phyloP scores from a whole-genome alignment of 2,888 invertebrate species.

The Coremacera marginata region DNA sequence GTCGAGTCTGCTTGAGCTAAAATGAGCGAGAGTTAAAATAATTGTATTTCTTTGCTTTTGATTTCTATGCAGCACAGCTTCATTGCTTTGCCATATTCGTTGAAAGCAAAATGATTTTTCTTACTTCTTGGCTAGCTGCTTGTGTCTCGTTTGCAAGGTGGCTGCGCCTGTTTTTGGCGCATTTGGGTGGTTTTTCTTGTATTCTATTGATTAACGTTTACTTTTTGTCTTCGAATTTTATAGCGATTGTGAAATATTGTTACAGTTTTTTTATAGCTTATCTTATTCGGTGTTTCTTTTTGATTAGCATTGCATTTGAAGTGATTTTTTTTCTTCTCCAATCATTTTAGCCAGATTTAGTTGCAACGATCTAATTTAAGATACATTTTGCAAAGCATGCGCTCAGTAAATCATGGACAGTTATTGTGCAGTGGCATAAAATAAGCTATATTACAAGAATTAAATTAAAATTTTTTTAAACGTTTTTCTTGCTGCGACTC shows the following conservation, averaged over 20 bases:
- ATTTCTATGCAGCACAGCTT: background rate
- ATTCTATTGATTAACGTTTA: background rate
- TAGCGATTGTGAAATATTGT: conserved; percentile 54
- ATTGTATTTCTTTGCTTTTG: conserved; percentile 26
- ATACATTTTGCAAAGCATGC: no score
- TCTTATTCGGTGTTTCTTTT: background rate
- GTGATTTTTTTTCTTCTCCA: background rate
- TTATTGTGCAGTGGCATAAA: no score
- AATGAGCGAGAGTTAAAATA: no score
- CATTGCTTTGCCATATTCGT: background rate
- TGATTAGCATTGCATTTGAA: conserved; percentile 21
- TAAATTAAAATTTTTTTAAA: no score
- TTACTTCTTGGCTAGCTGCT: background rate
- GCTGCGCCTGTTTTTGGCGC: conserved; percentile 20
- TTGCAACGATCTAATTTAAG: no score
- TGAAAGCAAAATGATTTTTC: background rate
- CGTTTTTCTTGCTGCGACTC: no score
- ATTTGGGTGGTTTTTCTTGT: conserved; percentile 7
- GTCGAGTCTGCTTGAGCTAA: no score
- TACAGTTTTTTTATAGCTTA: conserved; percentile 48
- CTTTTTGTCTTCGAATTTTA: conserved; percentile 40
- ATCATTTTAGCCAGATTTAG: no score
- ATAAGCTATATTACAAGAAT: no score
- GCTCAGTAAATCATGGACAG: no score
- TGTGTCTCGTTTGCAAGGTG: conserved; percentile 19